A percentile compares a stretch with the other conserved stretches of the same genome.
Conservation (phyloP, 2,888 invertebrate genomes). For the Drosophila pseudotalamancana region DNA sequence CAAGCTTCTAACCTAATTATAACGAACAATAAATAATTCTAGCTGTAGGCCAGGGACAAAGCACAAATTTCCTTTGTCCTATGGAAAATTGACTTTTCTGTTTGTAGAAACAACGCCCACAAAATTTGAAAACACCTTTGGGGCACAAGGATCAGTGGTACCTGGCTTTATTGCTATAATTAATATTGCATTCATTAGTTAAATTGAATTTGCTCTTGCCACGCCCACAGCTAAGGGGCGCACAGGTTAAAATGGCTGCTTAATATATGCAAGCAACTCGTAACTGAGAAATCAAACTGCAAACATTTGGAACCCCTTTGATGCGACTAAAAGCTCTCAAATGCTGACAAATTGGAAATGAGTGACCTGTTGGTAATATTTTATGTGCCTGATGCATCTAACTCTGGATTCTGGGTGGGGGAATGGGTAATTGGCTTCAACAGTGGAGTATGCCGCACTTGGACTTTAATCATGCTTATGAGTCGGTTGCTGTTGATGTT, state of each 20-base stretch:
- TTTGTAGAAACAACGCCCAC: background rate
- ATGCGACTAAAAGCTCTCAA: constrained; percentile 50
- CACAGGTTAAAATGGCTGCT: constrained; percentile 3
- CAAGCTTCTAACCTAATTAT: constrained; percentile 28
- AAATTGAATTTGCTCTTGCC: constrained; percentile 35
- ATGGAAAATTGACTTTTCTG: constrained; percentile 21
- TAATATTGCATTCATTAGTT: constrained; percentile 61
- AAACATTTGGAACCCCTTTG: constrained; percentile 16
- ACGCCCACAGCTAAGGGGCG: background rate
- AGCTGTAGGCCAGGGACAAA: constrained; percentile 5
- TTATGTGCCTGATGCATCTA: constrained; percentile 32
- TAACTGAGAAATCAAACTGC: constrained; percentile 25
- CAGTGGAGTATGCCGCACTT: constrained; percentile 43
- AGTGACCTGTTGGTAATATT: constrained; percentile 50
- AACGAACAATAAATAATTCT: constrained; percentile 4
- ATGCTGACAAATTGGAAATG: constrained; percentile 55
- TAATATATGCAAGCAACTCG: constrained; percentile 43
- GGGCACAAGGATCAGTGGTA: constrained; percentile 7
- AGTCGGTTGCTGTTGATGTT: constrained; percentile 15
- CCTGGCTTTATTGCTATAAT: constrained; percentile 41
- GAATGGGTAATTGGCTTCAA: constrained; percentile 42
- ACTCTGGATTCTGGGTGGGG: background rate
- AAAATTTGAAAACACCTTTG: constrained; percentile 25
- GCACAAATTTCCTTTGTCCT: constrained; percentile 25
- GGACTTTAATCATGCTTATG: constrained; percentile 68